Conservation (phyloP, 2,888 invertebrate genomes). For the Plagiodera versicolora region DNA sequence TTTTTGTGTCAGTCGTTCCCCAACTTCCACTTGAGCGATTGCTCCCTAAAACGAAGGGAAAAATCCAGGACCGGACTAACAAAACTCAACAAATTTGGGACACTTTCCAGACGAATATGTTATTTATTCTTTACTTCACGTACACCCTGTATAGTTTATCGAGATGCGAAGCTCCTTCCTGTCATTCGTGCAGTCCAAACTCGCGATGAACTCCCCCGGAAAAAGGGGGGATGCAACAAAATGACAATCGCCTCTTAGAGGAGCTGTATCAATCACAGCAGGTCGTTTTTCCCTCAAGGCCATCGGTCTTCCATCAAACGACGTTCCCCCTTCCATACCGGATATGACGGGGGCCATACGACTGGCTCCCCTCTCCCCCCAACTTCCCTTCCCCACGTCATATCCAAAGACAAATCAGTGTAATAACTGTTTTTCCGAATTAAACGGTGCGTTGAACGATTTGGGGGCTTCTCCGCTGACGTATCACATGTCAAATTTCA, state of each 20-base stretch:
- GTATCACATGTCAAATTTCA: constrained; percentile 37
- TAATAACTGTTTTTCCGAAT: constrained; percentile 46
- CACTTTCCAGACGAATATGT: too few relatives aligned
- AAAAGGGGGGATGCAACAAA: constrained; percentile 13
- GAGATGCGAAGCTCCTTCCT: neutral
- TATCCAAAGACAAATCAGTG: constrained; percentile 46
- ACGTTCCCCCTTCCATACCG: constrained; percentile 34
- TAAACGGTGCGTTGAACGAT: constrained; percentile 38
- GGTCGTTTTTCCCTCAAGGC: constrained; percentile 36
- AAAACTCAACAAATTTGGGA: too few relatives aligned
- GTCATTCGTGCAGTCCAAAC: neutral
- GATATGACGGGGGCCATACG: constrained; percentile 29
- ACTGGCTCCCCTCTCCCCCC: constrained; percentile 15
- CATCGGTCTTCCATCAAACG: constrained; percentile 46
- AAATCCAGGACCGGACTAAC: too few relatives aligned
- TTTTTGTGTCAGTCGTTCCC: too few relatives aligned
- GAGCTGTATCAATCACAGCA: constrained; percentile 50
- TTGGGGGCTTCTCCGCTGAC: constrained; percentile 36
- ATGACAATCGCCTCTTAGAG: constrained; percentile 43
- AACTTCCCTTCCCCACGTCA: neutral
- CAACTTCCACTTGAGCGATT: too few relatives aligned
- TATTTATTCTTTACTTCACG: too few relatives aligned
- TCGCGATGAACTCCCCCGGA: constrained; percentile 18
- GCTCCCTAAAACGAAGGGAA: too few relatives aligned
- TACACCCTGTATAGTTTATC: too few relatives aligned